Conservation (phyloP, 2,797 vertebrate genomes). For the Smutsia gigantea region DNA sequence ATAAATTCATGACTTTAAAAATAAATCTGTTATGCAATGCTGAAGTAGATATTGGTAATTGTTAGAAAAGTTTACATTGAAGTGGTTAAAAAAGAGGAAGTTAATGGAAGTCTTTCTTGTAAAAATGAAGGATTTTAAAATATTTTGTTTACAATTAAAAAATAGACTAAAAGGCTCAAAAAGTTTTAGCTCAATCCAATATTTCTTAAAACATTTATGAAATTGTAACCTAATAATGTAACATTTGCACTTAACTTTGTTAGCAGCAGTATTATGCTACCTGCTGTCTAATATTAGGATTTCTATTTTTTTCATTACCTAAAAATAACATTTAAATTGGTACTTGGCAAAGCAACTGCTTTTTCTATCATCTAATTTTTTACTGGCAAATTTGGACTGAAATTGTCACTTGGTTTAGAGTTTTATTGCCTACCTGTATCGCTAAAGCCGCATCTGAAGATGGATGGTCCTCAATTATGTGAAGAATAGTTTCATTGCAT, state of each 20-base stretch:
- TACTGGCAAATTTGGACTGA: constrained; percentile 70
- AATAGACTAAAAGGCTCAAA: background rate
- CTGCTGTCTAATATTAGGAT: constrained; percentile 1
- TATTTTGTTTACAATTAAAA: background rate
- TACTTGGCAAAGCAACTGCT: background rate
- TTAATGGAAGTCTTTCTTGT: background rate
- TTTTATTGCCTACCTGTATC: constrained; percentile 66
- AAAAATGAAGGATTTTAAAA: constrained; percentile 19
- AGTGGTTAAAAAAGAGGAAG: background rate
- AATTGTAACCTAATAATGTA: constrained; percentile 51
- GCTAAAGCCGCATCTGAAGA: constrained; percentile 60
- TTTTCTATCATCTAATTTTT: constrained; percentile 71
- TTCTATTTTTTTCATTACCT: constrained; percentile 45
- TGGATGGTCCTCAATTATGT: constrained; percentile 50
- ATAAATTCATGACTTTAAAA: constrained; percentile 34
- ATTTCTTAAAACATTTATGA: constrained; percentile 45
- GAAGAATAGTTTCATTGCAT: constrained; percentile 71
- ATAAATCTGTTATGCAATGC: background rate
- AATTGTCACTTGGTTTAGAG: constrained; percentile 66
- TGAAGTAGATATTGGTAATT: background rate
- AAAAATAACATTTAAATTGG: background rate
- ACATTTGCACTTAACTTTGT: background rate
- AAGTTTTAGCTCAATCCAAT: background rate
- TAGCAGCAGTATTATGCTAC: constrained; percentile 51
- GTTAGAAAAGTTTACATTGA: background rate